These are phyloP conservation scores for Carassius carassius DNA, from an alignment of 2,113 vertebrate genomes.

Conservation along the genomic window DNA sequence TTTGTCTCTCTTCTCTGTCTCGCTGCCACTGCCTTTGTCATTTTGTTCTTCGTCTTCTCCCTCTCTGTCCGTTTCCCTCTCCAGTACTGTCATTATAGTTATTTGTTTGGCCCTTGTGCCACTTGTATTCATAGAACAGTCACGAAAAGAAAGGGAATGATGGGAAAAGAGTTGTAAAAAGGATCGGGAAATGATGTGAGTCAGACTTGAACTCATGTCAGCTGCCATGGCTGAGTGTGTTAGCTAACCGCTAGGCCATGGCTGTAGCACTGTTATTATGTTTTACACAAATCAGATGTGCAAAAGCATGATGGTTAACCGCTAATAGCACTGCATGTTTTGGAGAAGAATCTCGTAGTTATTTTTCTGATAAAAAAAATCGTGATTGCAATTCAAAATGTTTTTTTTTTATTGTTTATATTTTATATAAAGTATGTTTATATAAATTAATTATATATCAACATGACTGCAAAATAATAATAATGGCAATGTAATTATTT, in stretches of 20 bases:
- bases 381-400: no score
- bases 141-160: not conserved
- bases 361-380: no score
- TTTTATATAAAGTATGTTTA: no score
- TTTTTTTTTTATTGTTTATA: no score
- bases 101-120: not conserved
- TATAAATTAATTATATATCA: not conserved
- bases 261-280: not conserved
- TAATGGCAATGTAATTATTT: not conserved
- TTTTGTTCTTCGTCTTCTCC: conserved; percentile 6
- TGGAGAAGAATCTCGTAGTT: not conserved
- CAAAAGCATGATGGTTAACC: no score
- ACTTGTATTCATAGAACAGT: not conserved
- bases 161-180: conserved; percentile 9
- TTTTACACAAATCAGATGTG: not conserved
- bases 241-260: not conserved
- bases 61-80: conserved; percentile 23
- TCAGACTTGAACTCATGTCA: not conserved
- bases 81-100: not conserved
- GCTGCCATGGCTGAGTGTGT: not conserved
- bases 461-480: not conserved
- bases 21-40: not conserved
- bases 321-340: not conserved
- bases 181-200: not conserved
- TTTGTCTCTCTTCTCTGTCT: conserved; percentile 22